Evolutionary conservation across 2,113 vertebrate species (phyloP).

Genomic region (Okapia johnstoni): DNA sequence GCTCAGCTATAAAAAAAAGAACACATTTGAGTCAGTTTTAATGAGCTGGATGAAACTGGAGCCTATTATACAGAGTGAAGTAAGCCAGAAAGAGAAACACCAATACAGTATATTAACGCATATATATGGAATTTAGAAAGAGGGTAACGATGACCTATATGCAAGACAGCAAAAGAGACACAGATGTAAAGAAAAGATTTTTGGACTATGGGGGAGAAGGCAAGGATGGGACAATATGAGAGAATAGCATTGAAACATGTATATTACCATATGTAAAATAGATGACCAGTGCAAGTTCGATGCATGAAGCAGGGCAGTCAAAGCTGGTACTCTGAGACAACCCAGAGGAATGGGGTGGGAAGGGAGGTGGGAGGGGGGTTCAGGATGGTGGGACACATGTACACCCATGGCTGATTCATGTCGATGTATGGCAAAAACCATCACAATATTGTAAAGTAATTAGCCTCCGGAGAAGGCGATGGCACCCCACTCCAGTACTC

Average conservation of each 20-base stretch:
- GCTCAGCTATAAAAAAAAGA: not conserved
- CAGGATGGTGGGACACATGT: not conserved
- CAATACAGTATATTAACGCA: not conserved
- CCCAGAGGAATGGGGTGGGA: not conserved
- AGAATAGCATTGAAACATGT: not conserved
- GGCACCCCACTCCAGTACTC: no score
- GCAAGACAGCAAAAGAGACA: not conserved
- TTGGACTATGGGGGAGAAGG: not conserved
- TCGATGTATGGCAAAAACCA: not conserved
- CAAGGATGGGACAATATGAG: not conserved
- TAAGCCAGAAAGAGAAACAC: not conserved
- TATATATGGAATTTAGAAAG: not conserved
- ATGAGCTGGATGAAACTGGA: not conserved
- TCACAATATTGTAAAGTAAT: not conserved
- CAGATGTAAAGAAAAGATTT: not conserved
- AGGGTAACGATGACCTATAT: accelerated
- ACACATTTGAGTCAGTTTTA: not conserved
- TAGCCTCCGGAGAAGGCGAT: not conserved
- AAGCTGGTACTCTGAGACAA: not conserved
- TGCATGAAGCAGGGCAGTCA: not conserved
- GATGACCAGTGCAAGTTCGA: not conserved
- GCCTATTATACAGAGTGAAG: not conserved
- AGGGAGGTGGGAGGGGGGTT: not conserved
- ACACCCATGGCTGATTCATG: not conserved
- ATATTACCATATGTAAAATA: not conserved